phyloP scores from a whole-genome alignment of 2,113 vertebrate species.

The Hiodon tergisus region DNA sequence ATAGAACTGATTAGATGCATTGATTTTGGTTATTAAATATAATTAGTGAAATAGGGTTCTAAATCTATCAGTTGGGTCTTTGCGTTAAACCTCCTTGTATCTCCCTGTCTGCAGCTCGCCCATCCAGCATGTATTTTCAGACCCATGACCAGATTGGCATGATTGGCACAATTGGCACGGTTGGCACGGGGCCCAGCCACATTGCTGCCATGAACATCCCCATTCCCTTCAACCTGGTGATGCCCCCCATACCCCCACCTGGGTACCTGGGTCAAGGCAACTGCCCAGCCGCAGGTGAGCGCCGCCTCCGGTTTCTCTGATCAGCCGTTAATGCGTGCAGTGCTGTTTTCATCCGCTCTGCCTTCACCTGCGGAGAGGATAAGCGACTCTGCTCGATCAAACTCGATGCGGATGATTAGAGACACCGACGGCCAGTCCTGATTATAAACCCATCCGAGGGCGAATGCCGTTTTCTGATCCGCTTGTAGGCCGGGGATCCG shows the following conservation, averaged over 20 bases:
- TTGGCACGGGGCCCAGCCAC: constrained; percentile 69
- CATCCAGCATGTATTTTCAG: constrained; percentile 97
- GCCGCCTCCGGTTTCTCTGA: too few relatives aligned
- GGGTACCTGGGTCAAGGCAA: constrained; percentile 90
- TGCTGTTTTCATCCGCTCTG: too few relatives aligned
- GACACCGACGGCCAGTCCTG: too few relatives aligned
- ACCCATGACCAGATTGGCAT: constrained; percentile 97
- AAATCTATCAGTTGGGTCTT: not conserved
- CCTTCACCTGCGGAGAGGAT: too few relatives aligned
- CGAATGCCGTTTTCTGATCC: not conserved
- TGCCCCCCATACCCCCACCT: constrained; percentile 92
- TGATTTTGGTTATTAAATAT: not conserved
- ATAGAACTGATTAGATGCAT: too few relatives aligned
- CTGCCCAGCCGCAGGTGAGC: constrained; percentile 79
- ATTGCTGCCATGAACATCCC: constrained; percentile 94
- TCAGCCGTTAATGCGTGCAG: too few relatives aligned
- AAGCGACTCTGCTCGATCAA: too few relatives aligned
- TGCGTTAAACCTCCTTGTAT: not conserved
- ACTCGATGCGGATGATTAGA: too few relatives aligned
- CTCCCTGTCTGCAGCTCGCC: constrained; percentile 63
- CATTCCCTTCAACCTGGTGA: constrained; percentile 94
- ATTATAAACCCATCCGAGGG: too few relatives aligned
- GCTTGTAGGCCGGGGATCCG: constrained; percentile 77
- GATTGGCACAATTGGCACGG: constrained; percentile 67
- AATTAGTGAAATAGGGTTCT: too few relatives aligned